A percentile compares a stretch with the other conserved stretches of the same genome.
Evolutionary conservation across 2,797 vertebrate genomes (phyloP).

Genomic region (Enteromius mattozi): DNA sequence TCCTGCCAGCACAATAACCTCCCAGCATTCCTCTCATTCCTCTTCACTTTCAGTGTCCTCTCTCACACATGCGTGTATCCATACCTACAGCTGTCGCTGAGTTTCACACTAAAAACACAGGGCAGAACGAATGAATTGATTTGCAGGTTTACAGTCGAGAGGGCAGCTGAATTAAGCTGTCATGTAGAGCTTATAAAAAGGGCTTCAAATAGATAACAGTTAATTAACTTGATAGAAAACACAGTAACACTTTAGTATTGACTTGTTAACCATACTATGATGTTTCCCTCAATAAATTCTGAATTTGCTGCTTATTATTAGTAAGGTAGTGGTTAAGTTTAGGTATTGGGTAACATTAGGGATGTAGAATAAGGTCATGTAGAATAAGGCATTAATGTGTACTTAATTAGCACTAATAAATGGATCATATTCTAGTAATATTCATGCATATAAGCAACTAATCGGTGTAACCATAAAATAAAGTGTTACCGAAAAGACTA

Average conservation of each 20-base stretch:
- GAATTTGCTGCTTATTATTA: too few relatives aligned
- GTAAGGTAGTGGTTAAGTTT: too few relatives aligned
- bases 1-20: constrained; percentile 65
- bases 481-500: not conserved
- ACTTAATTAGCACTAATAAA: too few relatives aligned
- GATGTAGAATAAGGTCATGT: too few relatives aligned
- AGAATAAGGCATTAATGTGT: too few relatives aligned
- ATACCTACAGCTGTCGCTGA: constrained; percentile 9
- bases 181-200: not conserved
- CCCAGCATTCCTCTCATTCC: constrained; percentile 77
- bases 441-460: too few relatives aligned
- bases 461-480: too few relatives aligned
- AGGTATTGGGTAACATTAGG: too few relatives aligned
- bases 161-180: constrained; percentile 22
- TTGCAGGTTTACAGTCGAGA: constrained; percentile 16
- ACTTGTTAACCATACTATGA: too few relatives aligned
- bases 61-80: constrained; percentile 54
- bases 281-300: too few relatives aligned
- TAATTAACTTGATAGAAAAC: not conserved
- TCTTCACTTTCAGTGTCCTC: constrained; percentile 64
- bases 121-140: constrained; percentile 43
- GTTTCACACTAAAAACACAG: constrained; percentile 39
- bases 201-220: not conserved
- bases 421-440: too few relatives aligned
- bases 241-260: too few relatives aligned